Evolutionary conservation across 1,140 invertebrate genomes (phyloP), one percentile per base, ranked within the genome.

Genomic region (Drosophila obscura): DNA sequence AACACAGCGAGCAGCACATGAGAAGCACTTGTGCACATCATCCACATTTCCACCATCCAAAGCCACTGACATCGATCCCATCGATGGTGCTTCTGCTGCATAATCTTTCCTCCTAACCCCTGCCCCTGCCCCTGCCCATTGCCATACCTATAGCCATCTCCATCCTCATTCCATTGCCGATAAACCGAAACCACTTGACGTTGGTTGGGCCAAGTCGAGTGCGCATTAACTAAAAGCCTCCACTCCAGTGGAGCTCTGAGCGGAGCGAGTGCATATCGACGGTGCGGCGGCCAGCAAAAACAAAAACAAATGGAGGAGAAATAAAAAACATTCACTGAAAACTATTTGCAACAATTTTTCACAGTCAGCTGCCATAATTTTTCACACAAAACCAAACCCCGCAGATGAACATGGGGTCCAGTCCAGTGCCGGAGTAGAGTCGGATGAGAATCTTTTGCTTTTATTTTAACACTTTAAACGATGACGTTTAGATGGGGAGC

Each of bases 261-360:
- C 16, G 39, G 51, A 53, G 31, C 44, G 43, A 41, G 31, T 35
- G 55, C 13, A 74, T 82, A 82, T 80, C 69, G 65, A 75, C 76
- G 57, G 55, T 44, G 68, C 43, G 35, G 4, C 11, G 35, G 11
- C 5, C 26, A 28, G 11, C 35, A 39, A 11, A 9, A 35, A 11
- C 31, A 35, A 35, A 35, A 39, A 50, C 19, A 19, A 48, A 28
- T 3, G 55, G 39, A 73, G 41, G 59, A 73, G 22, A 56, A 69
- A 68, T 15, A 68, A 78, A 78, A 81, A 80, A 80, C 82, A 87
- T 87, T 87, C 82, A 82, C 82, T 81, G 66, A 69, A 87, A 87
- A 87, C 82, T 87, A 88, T 87, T 87, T 87, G 83, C 82, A 82
- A 87, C 82, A 87, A 87, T 87, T 87, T 87, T 87, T 87, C 82